phyloP scores from a whole-genome alignment of 2,113 vertebrate genomes.

The Cynocephalus volans region DNA sequence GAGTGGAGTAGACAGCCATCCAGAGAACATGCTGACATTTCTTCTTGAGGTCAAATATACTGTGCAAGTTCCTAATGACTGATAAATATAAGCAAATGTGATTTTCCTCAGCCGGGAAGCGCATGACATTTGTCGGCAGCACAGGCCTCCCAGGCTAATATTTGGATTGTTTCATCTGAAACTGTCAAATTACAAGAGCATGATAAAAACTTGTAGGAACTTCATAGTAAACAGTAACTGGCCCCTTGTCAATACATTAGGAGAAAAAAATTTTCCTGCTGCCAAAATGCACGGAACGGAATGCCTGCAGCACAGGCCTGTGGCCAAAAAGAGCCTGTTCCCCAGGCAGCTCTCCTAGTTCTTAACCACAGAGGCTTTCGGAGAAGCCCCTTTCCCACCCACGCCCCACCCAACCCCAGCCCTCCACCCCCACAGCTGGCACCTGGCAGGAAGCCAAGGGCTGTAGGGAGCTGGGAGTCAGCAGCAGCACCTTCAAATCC shows the following conservation, averaged over 20 bases:
- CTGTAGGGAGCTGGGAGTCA: not conserved
- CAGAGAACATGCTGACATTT: slow-evolving; percentile 22
- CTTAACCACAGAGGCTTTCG: not conserved
- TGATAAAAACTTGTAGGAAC: slow-evolving; percentile 69
- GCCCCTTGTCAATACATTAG: slow-evolving; percentile 57
- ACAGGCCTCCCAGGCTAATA: slow-evolving; percentile 53
- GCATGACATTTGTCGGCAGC: slow-evolving; percentile 21
- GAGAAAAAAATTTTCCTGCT: slow-evolving; percentile 37
- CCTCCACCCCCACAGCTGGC: not conserved
- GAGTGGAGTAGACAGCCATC: not conserved
- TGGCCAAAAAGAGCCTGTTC: not conserved
- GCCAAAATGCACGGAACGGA: slow-evolving; percentile 43
- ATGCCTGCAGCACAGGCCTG: slow-evolving; percentile 23
- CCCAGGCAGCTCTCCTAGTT: not conserved
- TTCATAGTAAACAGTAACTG: slow-evolving; percentile 74
- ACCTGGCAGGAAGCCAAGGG: not conserved
- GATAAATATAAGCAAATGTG: slow-evolving; percentile 74
- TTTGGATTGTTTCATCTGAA: slow-evolving; percentile 76
- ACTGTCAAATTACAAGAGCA: slow-evolving; percentile 70
- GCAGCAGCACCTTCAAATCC: not conserved
- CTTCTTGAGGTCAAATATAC: slow-evolving; percentile 58
- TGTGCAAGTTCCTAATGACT: slow-evolving; percentile 22
- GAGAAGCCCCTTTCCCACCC: not conserved
- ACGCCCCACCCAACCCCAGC: not conserved
- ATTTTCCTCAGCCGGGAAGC: slow-evolving; percentile 17